These are phyloP conservation scores for Trogon melanurus DNA, from an alignment of 2,113 vertebrate species.

Conservation along the genomic window DNA sequence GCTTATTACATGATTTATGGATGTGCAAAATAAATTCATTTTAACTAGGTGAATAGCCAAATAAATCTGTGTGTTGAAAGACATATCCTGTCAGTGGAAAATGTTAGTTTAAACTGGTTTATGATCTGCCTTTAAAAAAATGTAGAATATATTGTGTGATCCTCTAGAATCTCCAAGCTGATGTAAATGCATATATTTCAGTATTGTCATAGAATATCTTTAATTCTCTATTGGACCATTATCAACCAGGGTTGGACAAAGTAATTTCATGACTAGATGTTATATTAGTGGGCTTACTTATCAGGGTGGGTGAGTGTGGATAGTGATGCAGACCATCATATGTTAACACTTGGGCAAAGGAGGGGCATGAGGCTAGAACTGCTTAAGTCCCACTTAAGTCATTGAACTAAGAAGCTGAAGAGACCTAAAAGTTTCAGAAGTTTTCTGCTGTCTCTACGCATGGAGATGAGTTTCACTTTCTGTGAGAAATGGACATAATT, in stretches of 20 bases:
- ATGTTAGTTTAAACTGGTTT: neutral
- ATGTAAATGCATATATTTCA: neutral
- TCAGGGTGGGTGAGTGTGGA: accelerated
- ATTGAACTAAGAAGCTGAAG: neutral
- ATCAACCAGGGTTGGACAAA: neutral
- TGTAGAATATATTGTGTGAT: neutral
- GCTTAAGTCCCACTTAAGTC: neutral
- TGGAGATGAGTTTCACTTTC: neutral
- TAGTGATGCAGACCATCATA: neutral
- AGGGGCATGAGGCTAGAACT: neutral
- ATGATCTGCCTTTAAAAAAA: neutral
- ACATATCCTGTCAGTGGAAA: neutral
- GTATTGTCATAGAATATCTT: neutral
- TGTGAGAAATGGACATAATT: neutral
- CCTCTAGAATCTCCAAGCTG: neutral
- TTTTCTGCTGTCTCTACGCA: neutral
- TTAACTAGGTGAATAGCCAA: neutral
- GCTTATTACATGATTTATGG: neutral
- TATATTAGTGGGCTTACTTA: neutral
- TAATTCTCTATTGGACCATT: neutral
- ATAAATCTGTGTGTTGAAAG: neutral
- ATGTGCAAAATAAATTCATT: neutral
- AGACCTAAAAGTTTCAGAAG: neutral
- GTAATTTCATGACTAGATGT: neutral
- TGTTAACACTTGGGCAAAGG: accelerated